Conservation (phyloP, 2,113 vertebrate genomes). For the Stigmatopora nigra region DNA sequence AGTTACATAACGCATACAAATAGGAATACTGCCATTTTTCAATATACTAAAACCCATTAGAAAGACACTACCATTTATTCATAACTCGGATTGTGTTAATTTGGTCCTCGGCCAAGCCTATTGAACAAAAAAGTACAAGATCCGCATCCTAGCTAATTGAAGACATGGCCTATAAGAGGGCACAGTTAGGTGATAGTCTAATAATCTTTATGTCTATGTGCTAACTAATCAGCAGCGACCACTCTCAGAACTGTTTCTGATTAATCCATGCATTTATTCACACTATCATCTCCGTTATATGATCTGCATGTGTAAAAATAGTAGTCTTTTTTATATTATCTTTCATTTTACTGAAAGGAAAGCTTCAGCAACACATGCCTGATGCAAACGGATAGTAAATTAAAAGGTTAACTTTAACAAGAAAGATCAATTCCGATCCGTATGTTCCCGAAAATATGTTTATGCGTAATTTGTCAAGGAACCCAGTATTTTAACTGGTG, state of each 20-base stretch:
- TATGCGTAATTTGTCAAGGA: background rate
- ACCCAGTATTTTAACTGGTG: background rate
- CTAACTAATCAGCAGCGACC: slow-evolving; percentile 54
- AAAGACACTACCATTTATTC: slow-evolving; percentile 12
- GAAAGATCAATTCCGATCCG: background rate
- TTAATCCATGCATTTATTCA: slow-evolving; percentile 22
- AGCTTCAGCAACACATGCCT: background rate
- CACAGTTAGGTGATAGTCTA: slow-evolving; percentile 40
- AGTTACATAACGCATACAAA: too few relatives aligned
- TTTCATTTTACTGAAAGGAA: background rate
- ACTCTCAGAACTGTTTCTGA: slow-evolving; percentile 22
- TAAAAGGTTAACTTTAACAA: background rate
- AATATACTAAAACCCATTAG: background rate
- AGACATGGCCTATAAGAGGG: slow-evolving; percentile 38
- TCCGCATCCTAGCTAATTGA: slow-evolving; percentile 45
- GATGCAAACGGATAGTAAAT: background rate
- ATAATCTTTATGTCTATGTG: slow-evolving; percentile 34
- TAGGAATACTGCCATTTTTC: too few relatives aligned
- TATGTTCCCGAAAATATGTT: background rate
- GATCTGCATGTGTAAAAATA: background rate
- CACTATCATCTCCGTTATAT: background rate
- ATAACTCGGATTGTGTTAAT: background rate
- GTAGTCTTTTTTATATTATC: background rate
- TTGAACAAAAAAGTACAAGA: slow-evolving; percentile 7
- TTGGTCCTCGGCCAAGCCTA: slow-evolving; percentile 20